Evolutionary conservation across 2,888 invertebrate genomes (phyloP), one percentile per base, ranked within the genome.

Genomic region (Clunio marinus): DNA sequence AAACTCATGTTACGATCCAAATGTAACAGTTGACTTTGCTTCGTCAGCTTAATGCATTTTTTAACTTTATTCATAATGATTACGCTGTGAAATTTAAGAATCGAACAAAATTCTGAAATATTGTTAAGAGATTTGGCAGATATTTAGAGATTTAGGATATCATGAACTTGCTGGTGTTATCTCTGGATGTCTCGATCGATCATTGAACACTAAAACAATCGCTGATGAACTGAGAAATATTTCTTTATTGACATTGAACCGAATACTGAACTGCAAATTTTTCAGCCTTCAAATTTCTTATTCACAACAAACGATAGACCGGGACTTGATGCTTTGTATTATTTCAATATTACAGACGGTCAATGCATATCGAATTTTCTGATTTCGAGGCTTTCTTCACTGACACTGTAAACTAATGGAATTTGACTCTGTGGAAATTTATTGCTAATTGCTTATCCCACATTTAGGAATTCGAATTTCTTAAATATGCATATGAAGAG

Each of bases 401-500:
- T 3, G 45, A 63, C 2, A 15, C 20, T 10, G 62, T 63, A 4
- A 63, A 25, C 13, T n/a, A n/a, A n/a, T n/a, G 22, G 13, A 22
- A 17, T 41, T 17, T 17, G 22, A n/a, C 10, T 57, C n/a, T 2
- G 3, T 27, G 15, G 13, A 57, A 27, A n/a, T 27, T 58, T 28
- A 58, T 25, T 58, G 3, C 8, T 28, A 35, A 35, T 41, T 45
- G 41, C 2, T 60, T 2, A n/a, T n/a, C n/a, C n/a, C n/a, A n/a
- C 15, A n/a, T 45, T 2, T 3, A 63, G 62, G 25, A 41, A 24
- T 1, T 63, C 17, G 45, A 10, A n/a, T 63, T 63, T 17, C 24
- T 63, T n/a, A 63, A 63, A 41, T 45, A 63, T 25, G 45, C 62
- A 2, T 63, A 45, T 37, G 41, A 63, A 5, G 7, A 41, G 7